Conservation (phyloP, 2,797 vertebrate species). For the Sitta carolinensis region DNA sequence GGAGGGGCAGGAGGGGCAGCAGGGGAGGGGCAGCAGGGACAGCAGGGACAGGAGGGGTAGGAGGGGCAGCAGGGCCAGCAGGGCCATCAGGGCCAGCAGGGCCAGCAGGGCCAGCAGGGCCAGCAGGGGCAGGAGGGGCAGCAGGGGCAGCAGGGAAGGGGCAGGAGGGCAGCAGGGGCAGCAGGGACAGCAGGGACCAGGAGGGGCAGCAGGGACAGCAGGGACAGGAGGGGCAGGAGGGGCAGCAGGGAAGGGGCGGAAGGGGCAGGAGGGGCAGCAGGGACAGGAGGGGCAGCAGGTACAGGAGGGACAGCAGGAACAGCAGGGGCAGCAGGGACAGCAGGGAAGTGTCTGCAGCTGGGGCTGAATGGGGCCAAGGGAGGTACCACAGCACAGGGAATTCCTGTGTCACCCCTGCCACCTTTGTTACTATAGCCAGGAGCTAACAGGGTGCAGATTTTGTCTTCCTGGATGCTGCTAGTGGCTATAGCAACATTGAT, state of each 20-base stretch:
- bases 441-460: neutral
- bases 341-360: neutral
- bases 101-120: neutral
- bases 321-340: neutral
- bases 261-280: neutral
- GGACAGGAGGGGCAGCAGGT: neutral
- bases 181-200: neutral
- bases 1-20: too few relatives aligned
- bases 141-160: too few relatives aligned
- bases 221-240: neutral
- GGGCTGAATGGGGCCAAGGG: neutral
- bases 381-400: neutral
- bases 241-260: neutral
- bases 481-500: rapidly evolving
- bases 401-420: neutral
- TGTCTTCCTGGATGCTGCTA: neutral
- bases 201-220: too few relatives aligned
- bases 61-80: too few relatives aligned
- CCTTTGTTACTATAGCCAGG: neutral
- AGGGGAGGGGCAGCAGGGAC: neutral
- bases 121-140: neutral
- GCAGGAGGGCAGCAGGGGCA: neutral
- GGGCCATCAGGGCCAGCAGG: too few relatives aligned
- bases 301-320: neutral
- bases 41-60: neutral